These are phyloP conservation scores for Chymomyza fuscimana DNA, from an alignment of 2,888 invertebrate species.

Conservation along the genomic window DNA sequence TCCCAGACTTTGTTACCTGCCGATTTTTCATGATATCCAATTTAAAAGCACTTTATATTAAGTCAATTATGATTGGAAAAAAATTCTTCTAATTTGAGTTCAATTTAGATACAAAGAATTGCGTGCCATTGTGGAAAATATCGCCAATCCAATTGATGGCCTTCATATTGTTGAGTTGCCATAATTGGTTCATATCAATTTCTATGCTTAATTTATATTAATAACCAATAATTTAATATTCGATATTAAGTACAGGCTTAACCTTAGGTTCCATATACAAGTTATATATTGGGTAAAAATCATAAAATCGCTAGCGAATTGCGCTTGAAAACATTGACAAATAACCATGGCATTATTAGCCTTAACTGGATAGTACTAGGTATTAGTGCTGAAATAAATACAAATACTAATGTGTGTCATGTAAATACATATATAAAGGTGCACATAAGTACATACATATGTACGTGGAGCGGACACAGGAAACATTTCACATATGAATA, in stretches of 20 bases:
- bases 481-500: constrained; percentile 26
- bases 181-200: background rate
- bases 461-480: constrained; percentile 2
- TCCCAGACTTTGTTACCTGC: too few relatives aligned
- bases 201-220: background rate
- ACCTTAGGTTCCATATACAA: background rate
- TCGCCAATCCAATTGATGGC: background rate
- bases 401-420: background rate
- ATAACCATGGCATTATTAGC: constrained; percentile 9
- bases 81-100: background rate
- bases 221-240: background rate
- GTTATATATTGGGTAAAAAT: background rate
- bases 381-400: background rate
- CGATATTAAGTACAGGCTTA: background rate
- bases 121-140: background rate
- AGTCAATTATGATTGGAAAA: background rate
- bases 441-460: background rate
- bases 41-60: background rate
- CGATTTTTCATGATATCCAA: background rate
- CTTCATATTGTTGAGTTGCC: background rate
- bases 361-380: background rate
- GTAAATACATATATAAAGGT: background rate
- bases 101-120: background rate
- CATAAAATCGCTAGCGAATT: background rate
- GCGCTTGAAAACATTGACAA: too few relatives aligned